Conservation (phyloP, 2,797 vertebrate species). For the Glossophaga mutica region DNA sequence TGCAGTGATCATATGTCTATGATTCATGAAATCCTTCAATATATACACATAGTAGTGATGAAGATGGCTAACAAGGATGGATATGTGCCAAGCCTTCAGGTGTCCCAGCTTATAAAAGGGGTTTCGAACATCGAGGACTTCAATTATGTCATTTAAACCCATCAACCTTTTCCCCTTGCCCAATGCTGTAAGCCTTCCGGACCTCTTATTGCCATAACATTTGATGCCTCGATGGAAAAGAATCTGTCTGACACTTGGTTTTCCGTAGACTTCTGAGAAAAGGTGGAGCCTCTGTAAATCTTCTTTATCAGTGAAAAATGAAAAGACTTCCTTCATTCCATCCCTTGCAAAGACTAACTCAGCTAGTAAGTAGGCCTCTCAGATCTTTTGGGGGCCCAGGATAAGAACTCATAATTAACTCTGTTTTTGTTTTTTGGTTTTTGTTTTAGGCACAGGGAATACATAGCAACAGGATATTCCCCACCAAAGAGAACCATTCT, state of each 20-base stretch:
- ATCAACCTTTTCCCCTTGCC: conserved; percentile 37
- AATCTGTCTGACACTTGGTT: background rate
- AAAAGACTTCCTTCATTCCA: background rate
- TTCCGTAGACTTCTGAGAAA: conserved; percentile 21
- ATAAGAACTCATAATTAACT: background rate
- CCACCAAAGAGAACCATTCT: background rate
- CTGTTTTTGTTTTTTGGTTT: too few species aligned
- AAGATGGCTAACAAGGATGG: conserved; percentile 64
- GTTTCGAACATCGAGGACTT: conserved; percentile 60
- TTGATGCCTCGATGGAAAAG: conserved; percentile 31
- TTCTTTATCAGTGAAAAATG: conserved; percentile 27
- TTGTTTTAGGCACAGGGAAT: background rate
- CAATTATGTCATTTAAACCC: conserved; percentile 64
- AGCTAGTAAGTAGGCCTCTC: background rate
- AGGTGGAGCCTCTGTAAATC: background rate
- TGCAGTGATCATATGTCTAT: conserved; percentile 74
- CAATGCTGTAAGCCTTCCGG: conserved; percentile 48
- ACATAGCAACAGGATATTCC: background rate
- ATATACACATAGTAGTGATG: conserved; percentile 58
- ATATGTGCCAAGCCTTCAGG: conserved; percentile 55
- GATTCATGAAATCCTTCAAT: conserved; percentile 80
- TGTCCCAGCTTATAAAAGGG: conserved; percentile 50
- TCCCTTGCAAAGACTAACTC: conserved; percentile 3
- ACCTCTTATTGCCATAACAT: conserved; percentile 28
- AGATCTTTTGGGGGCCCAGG: background rate